Evolutionary conservation across 2,113 vertebrate genomes (phyloP).

Genomic region (Saguinus midas): DNA sequence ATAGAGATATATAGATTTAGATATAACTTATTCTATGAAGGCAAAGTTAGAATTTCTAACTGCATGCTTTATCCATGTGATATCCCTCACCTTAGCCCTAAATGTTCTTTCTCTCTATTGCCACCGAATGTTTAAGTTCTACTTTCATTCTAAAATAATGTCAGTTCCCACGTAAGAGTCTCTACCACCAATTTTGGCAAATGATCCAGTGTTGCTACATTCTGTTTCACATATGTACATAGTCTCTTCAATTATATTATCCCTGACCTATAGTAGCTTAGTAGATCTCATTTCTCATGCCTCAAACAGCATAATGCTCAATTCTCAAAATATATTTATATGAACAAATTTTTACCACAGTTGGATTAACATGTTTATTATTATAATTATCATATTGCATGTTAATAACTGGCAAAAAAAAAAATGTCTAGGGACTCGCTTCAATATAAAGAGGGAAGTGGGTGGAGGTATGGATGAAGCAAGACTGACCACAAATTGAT

Average conservation of each 20-base stretch:
- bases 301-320: conserved; percentile 1
- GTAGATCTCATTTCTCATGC: background rate
- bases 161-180: background rate
- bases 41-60: conserved; percentile 21
- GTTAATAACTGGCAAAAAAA: background rate
- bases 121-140: background rate
- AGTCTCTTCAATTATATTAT: background rate
- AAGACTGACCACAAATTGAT: background rate
- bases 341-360: conserved; percentile 3
- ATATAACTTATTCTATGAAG: background rate
- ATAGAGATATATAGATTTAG: background rate
- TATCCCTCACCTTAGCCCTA: background rate
- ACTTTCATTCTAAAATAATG: conserved; percentile 47
- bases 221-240: background rate
- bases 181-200: background rate
- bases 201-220: background rate
- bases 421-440: conserved; percentile 23
- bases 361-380: background rate
- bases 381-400: background rate
- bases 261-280: background rate
- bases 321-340: conserved; percentile 21
- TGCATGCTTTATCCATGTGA: background rate
- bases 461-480: background rate
- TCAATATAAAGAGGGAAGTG: conserved; percentile 10
- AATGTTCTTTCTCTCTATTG: background rate